Evolutionary conservation across 1,140 invertebrate species (phyloP).

Genomic region (Eulimnadia texana): DNA sequence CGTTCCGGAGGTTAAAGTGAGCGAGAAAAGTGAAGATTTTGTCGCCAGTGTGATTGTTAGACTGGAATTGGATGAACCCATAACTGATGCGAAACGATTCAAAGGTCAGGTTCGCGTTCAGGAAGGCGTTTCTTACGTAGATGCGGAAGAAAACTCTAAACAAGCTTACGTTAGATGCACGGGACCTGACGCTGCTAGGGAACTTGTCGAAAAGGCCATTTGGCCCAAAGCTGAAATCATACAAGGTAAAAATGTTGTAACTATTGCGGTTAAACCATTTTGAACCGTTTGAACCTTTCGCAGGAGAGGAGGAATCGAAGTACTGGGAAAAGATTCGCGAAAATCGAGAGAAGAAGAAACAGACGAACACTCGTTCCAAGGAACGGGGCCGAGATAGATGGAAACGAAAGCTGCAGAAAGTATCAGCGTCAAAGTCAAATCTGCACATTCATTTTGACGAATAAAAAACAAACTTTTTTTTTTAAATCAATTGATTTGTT

Average conservation of each 20-base stretch:
- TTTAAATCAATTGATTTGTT: no score
- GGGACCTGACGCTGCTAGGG: slow-evolving; percentile 36
- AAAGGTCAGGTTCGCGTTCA: slow-evolving; percentile 35
- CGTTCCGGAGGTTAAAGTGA: neutral
- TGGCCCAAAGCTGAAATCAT: slow-evolving; percentile 28
- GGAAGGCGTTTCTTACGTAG: slow-evolving; percentile 20
- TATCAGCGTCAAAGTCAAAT: neutral
- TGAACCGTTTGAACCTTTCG: no score
- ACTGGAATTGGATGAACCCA: slow-evolving; percentile 41
- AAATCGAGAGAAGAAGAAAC: slow-evolving; percentile 40
- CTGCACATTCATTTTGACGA: slow-evolving; percentile 9
- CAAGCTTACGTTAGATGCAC: slow-evolving; percentile 14
- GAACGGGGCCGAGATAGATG: slow-evolving; percentile 46
- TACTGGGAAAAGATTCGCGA: slow-evolving; percentile 48
- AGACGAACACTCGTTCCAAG: slow-evolving; percentile 35
- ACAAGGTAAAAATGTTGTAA: slow-evolving; percentile 25
- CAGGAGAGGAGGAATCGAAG: slow-evolving; percentile 39
- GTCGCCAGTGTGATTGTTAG: slow-evolving; percentile 48
- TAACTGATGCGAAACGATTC: slow-evolving; percentile 43
- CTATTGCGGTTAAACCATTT: slow-evolving; percentile 6
- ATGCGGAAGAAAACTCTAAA: slow-evolving; percentile 8
- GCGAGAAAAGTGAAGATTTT: slow-evolving; percentile 32
- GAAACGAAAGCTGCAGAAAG: slow-evolving; percentile 2
- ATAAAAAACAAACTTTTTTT: neutral
- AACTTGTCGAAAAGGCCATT: slow-evolving; percentile 27